phyloP scores from a whole-genome alignment of 2,113 vertebrate genomes.

The Saccopteryx bilineata region DNA sequence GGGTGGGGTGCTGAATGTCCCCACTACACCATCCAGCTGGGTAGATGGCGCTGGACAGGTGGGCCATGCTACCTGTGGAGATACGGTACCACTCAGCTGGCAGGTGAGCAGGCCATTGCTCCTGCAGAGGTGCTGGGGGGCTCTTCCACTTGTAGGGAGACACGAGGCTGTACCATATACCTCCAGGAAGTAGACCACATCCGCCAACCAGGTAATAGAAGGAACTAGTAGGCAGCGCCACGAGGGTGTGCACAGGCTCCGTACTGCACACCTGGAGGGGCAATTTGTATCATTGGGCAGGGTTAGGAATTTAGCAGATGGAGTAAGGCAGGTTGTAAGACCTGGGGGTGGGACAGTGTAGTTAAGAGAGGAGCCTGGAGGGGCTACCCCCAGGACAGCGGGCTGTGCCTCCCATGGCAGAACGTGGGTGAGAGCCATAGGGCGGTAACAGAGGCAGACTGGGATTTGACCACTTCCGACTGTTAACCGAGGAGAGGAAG shows the following conservation, averaged over 20 bases:
- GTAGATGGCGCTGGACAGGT: neutral
- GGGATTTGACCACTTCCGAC: neutral
- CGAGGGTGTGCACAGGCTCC: neutral
- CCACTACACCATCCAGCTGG: neutral
- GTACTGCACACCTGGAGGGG: neutral
- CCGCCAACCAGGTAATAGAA: neutral
- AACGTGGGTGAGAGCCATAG: neutral
- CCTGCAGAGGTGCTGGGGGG: neutral
- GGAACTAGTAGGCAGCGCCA: accelerated
- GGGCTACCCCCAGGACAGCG: neutral
- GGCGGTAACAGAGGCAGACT: neutral
- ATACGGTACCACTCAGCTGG: too few relatives aligned
- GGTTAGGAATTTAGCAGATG: neutral
- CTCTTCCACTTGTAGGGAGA: neutral
- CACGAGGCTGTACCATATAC: accelerated
- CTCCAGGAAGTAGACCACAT: neutral
- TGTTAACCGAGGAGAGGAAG: neutral
- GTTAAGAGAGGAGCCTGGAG: neutral
- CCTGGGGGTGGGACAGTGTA: neutral
- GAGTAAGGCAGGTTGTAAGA: neutral
- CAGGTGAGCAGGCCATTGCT: neutral
- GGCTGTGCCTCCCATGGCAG: neutral
- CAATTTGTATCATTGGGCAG: accelerated
- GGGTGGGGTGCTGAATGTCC: neutral
- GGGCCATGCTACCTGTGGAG: neutral